These are phyloP conservation scores for Eristalis arbustorum DNA, from an alignment of 2,888 invertebrate genomes.

Conservation along the genomic window DNA sequence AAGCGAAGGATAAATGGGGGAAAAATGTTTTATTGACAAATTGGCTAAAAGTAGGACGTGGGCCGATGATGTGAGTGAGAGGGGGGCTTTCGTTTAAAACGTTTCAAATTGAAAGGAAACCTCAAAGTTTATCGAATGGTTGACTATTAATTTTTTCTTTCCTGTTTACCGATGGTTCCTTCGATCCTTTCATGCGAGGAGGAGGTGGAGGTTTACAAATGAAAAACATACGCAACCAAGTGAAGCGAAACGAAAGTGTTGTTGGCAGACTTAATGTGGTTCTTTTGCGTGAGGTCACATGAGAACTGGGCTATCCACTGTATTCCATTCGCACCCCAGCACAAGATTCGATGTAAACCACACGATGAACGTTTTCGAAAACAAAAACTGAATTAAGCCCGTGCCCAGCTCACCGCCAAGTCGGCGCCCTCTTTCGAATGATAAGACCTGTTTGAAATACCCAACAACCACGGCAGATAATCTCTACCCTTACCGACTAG, in stretches of 20 bases:
- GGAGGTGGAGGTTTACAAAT: not conserved
- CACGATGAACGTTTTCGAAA: not conserved
- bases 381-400: not conserved
- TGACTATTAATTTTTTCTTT: not conserved
- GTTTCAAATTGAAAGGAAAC: slow-evolving; percentile 27
- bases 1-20: not conserved
- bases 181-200: not conserved
- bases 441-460: not conserved
- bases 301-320: too few relatives aligned
- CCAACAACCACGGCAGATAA: not conserved
- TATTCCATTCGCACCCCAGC: not conserved
- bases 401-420: not conserved
- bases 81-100: not conserved
- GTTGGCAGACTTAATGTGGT: not conserved
- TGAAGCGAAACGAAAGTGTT: not conserved
- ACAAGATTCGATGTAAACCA: not conserved
- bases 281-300: too few relatives aligned
- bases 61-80: not conserved
- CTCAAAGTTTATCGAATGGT: slow-evolving; percentile 1
- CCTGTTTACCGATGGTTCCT: not conserved
- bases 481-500: not conserved
- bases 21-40: slow-evolving; percentile 1
- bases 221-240: not conserved
- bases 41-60: slow-evolving; percentile 1
- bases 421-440: not conserved